Evolutionary conservation across 2,888 invertebrate genomes (phyloP).

Genomic region (Lomographa bimaculata): DNA sequence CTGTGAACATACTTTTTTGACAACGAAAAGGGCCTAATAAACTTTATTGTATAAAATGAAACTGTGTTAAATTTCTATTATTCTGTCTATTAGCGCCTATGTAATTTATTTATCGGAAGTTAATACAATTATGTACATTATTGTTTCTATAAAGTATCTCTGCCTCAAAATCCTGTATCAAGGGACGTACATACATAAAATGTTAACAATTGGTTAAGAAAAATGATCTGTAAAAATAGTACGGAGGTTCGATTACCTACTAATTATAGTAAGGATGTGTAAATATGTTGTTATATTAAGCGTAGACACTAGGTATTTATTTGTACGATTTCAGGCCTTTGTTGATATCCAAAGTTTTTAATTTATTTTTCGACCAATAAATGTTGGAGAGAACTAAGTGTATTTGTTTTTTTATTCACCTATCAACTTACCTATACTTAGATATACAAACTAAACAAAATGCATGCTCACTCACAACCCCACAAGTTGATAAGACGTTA

Average conservation of each 20-base stretch:
- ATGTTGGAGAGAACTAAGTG: slow-evolving; percentile 78
- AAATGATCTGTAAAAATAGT: slow-evolving; percentile 56
- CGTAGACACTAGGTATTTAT: slow-evolving; percentile 81
- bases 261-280: slow-evolving; percentile 52
- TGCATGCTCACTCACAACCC: no score
- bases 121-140: no score
- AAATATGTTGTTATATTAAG: slow-evolving; percentile 78
- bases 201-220: slow-evolving; percentile 53
- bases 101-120: no score
- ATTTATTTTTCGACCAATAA: slow-evolving; percentile 84
- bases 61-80: no score
- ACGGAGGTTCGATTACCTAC: slow-evolving; percentile 37
- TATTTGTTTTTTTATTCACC: slow-evolving; percentile 47
- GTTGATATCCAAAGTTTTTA: slow-evolving; percentile 83
- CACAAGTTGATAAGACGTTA: no score
- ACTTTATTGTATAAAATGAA: no score
- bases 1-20: no score
- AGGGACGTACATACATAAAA: slow-evolving; percentile 58
- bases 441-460: no score
- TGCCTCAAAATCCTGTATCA: slow-evolving; percentile 46
- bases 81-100: no score
- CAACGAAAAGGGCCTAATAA: no score
- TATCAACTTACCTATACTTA: no score
- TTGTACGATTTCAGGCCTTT: slow-evolving; percentile 81
- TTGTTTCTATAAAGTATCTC: slow-evolving; percentile 33